Evolutionary conservation across 23 tunicate species (phyloP), one percentile per base, ranked within the genome.

Genomic region (Botrylloides violaceus): DNA sequence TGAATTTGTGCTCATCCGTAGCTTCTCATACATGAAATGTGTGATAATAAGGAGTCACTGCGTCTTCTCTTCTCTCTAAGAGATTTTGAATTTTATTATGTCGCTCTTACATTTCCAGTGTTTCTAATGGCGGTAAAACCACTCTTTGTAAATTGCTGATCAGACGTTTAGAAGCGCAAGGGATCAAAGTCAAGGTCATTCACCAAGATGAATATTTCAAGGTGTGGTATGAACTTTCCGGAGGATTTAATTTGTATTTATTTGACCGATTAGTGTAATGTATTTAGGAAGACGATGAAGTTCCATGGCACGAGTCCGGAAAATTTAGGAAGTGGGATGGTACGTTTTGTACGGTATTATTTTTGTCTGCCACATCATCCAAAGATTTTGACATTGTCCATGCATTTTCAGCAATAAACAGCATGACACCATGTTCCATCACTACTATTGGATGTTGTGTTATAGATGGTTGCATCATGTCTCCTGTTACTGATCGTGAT

Each of bases 121-220:
- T 80, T 3, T 55, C 79, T 29, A 73, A 75, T 72, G 85, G 85
- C 31, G 85, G 85, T 63, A 80, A 80, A 64, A 53, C 79, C 7
- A 80, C 85, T 38, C 39, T 73, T 43, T 43, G 53, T 43, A 43
- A 43, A 9, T 43, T 15, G 9, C 53, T 43, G 53, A 43, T 15
- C 15, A 15, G 15, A 15, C 53, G 53, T 7, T 43, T 43, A 15
- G 15, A 43, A 43, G 12, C 15, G 9, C 19, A 72, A 4, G 58
- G 29, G 43, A n/a, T 47, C n/a, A 35, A 71, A 32, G 74, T 68
- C 49, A 23, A 29, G 15, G 22, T 53, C 2, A 32, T 73, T 27
- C 72, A 65, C 20, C 59, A 75, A 25, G 85, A 80, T 49, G 65
- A 60, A 59, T 80, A 80, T 55, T 80, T 73, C 33, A 80, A 80